Conservation (phyloP, 2,888 invertebrate species). For the Sminthurides aquaticus region DNA sequence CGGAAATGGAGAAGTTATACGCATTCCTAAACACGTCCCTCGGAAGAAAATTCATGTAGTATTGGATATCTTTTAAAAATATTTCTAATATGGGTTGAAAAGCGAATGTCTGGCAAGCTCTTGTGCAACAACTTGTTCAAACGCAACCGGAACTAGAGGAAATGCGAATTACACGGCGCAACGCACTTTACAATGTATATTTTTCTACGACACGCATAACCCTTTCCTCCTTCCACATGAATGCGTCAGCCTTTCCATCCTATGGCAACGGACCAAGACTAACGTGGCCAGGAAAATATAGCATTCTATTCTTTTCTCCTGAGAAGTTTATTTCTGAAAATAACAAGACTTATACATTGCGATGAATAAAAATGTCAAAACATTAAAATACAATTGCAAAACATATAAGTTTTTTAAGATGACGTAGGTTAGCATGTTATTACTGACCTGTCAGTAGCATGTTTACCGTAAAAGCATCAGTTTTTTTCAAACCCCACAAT, state of each 20-base stretch:
- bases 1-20: too few relatives aligned
- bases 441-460: not conserved
- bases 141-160: too few relatives aligned
- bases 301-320: not conserved
- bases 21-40: too few relatives aligned
- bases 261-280: not conserved
- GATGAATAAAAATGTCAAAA: not conserved
- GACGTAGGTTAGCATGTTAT: not conserved
- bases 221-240: not conserved
- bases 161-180: too few relatives aligned
- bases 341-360: not conserved
- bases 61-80: too few relatives aligned
- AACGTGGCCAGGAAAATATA: not conserved
- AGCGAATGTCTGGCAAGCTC: too few relatives aligned
- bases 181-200: too few relatives aligned
- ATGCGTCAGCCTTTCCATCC: not conserved
- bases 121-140: too few relatives aligned
- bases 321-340: not conserved
- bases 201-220: not conserved
- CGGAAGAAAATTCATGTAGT: too few relatives aligned
- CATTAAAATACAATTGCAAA: not conserved
- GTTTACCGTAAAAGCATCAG: not conserved
- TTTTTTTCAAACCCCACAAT: not conserved
- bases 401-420: not conserved
- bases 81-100: too few relatives aligned